Evolutionary conservation across 2,888 invertebrate species (phyloP).

Genomic region (Zele albiditarsus): DNA sequence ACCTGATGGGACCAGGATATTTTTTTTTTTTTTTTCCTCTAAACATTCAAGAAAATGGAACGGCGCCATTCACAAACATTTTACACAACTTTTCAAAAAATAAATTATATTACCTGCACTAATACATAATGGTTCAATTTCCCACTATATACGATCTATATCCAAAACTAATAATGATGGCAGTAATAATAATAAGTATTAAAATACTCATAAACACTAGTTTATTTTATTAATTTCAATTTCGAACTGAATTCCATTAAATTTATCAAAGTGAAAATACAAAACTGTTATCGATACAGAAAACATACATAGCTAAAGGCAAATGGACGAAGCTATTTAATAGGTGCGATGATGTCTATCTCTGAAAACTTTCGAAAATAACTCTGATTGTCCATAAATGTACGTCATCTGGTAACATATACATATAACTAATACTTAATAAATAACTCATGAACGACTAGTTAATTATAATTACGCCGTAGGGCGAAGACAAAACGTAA

Average conservation of each 20-base stretch:
- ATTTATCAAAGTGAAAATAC: neutral
- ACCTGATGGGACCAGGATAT: neutral
- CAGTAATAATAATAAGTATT: too few relatives aligned
- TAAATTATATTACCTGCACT: neutral
- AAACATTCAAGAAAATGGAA: neutral
- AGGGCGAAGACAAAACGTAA: neutral
- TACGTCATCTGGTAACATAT: slow-evolving; percentile 3
- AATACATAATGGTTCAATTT: neutral
- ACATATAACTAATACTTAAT: neutral
- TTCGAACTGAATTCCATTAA: neutral
- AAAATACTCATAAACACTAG: too few relatives aligned
- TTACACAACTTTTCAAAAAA: neutral
- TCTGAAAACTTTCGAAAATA: slow-evolving; percentile 8
- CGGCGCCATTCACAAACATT: too few relatives aligned
- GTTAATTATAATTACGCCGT: slow-evolving; percentile 9
- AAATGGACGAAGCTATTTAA: neutral
- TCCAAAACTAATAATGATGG: neutral
- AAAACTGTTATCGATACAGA: neutral
- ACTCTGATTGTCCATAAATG: neutral
- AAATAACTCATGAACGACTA: slow-evolving; percentile 1
- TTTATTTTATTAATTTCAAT: neutral
- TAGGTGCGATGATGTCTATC: neutral
- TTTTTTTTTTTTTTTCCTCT: neutral
- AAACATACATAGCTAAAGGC: neutral
- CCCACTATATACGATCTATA: neutral